Base-by-base conservation (phyloP, 1,140 invertebrate species). In the Scaptomyza pallida region DNA sequence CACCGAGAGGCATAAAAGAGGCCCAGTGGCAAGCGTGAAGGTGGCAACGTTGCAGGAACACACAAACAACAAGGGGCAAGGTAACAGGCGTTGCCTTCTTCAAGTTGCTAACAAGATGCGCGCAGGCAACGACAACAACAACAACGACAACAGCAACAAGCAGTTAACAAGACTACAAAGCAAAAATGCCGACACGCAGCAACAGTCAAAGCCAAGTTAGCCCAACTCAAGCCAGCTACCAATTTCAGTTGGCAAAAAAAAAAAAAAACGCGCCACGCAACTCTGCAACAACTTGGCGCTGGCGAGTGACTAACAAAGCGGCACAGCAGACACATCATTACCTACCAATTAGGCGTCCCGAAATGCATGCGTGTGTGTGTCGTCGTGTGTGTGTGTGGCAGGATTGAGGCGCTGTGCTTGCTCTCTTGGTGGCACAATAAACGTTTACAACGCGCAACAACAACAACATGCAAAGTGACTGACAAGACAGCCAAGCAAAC, bases 311-410 rank as follows among this genome's bases (percentile, higher is more conserved):
- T 82, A 81, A 81, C 80, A 86, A 86, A 89, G 83, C 83, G 76
- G 75, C 85, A 56, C 68, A 77, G 50, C 80, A 86, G 86, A 89
- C 86, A 89, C 86, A 89, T 89, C 86, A 89, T 89, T 89, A 89
- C 86, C 88, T 82, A 89, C 86, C 86, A 89, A 89, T 89, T 89
- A 89, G 86, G 86, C 70, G 65, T 61, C 63, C 63, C 41, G 78
- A 81, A 81, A 76, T 72, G 76, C 72, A 74, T 56, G 69, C 43
- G 56, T 68, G 56, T 75, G 72, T 68, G 71, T 26, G 12, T 0
- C 19, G n/a, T n/a, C 40, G 50, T 70, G 55, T 71, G 67, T 75
- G 60, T 70, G 72, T 33, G n/a, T 30, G 47, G 43, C n/a, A 15
- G 8, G n/a, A 21, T 33, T 15, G 5, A 52, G 60, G n/a, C 33